These are phyloP conservation scores for Drosophila chauvacae DNA, from an alignment of 1,140 invertebrate genomes.

Conservation along the genomic window DNA sequence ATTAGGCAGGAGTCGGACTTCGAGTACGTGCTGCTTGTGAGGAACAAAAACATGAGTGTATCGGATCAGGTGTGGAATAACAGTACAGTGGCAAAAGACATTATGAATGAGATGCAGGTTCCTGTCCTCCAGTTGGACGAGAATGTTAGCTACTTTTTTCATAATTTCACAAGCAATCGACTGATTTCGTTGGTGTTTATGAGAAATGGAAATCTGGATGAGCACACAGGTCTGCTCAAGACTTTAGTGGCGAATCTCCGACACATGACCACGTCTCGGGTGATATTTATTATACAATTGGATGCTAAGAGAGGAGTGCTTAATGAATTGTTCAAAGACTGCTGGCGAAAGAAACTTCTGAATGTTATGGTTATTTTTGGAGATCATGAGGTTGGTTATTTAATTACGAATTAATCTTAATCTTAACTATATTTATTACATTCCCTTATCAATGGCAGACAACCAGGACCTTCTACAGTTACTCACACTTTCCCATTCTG, in stretches of 20 bases:
- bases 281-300: slow-evolving; percentile 58
- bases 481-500: slow-evolving; percentile 62
- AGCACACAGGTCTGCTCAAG: slow-evolving; percentile 44
- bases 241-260: slow-evolving; percentile 53
- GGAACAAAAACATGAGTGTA: slow-evolving; percentile 33
- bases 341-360: slow-evolving; percentile 62
- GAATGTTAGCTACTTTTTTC: slow-evolving; percentile 45
- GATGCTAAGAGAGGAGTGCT: slow-evolving; percentile 7
- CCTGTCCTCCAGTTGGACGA: slow-evolving; percentile 63
- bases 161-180: slow-evolving; percentile 28
- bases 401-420: background rate
- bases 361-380: slow-evolving; percentile 64
- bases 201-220: slow-evolving; percentile 6
- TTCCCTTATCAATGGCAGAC: slow-evolving; percentile 10
- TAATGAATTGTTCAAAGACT: slow-evolving; percentile 49
- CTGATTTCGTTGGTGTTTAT: slow-evolving; percentile 47
- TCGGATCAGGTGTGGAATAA: slow-evolving; percentile 12
- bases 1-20: slow-evolving; percentile 53
- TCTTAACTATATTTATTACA: background rate
- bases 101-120: slow-evolving; percentile 45
- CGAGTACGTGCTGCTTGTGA: slow-evolving; percentile 58
- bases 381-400: slow-evolving; percentile 48
- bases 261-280: slow-evolving; percentile 61
- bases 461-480: slow-evolving; percentile 54
- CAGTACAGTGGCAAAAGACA: slow-evolving; percentile 11